phyloP scores from a whole-genome alignment of 2,113 vertebrate genomes.

The Tenrec ecaudatus region DNA sequence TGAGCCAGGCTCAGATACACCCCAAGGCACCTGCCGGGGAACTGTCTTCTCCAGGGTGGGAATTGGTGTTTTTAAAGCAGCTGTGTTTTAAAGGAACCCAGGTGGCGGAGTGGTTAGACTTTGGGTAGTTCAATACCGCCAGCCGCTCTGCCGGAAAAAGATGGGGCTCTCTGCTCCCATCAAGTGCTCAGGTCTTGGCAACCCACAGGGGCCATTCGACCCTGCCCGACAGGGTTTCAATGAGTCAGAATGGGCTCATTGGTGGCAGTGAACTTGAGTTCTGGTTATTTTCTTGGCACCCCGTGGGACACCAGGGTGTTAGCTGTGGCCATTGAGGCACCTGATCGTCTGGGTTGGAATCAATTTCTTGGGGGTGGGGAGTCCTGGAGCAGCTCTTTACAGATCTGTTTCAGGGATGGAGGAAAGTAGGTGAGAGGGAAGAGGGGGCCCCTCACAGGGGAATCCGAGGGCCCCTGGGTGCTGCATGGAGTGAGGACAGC shows the following conservation, averaged over 20 bases:
- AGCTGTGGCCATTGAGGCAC: constrained; percentile 23
- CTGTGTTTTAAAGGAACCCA: too few relatives aligned
- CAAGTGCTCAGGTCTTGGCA: too few relatives aligned
- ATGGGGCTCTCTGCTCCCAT: too few relatives aligned
- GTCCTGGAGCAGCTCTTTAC: constrained; percentile 7
- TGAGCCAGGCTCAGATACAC: too few relatives aligned
- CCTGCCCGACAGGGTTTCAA: too few relatives aligned
- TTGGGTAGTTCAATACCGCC: too few relatives aligned
- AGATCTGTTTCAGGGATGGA: constrained; percentile 49
- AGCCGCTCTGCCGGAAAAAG: too few relatives aligned
- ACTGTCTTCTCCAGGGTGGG: too few relatives aligned
- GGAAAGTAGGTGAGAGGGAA: constrained; percentile 19
- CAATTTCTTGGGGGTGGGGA: background rate
- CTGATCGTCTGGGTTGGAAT: constrained; percentile 47
- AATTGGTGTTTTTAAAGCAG: background rate
- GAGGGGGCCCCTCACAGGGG: background rate
- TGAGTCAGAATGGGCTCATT: too few relatives aligned
- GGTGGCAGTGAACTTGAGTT: too few relatives aligned
- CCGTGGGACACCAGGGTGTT: background rate
- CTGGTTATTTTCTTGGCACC: background rate
- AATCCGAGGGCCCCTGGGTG: background rate
- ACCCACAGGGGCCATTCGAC: too few relatives aligned
- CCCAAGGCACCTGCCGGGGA: background rate
- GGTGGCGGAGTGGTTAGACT: too few relatives aligned
- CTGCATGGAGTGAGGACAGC: background rate